Base-by-base conservation (phyloP, 1,140 invertebrate species). In the Drosophila aff. region DNA sequence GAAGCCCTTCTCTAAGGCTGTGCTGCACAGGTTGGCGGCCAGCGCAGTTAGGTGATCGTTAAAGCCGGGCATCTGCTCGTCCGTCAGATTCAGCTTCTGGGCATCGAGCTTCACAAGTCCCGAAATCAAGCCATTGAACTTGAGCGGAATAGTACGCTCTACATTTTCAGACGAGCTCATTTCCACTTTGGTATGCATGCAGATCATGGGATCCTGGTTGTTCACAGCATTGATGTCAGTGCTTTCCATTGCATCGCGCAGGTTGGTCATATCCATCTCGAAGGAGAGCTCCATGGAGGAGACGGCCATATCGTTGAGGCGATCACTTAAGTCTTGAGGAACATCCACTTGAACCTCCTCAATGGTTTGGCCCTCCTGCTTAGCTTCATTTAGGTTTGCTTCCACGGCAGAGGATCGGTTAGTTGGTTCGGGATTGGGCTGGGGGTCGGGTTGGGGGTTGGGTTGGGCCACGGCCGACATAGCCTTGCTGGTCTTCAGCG, bases 231-330 rank as follows among this genome's bases (percentile, higher is more conserved):
- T 28, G 1, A 40, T 9, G 2, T 23, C 67, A 43, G 40, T 33
- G 16, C 36, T 53, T 0, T 49, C 11, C 0, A 92, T 58, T 2
- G 80, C 90, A 28, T 86, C 80, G 1, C 53, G 64, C 8, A 92
- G 73, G 61, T 78, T 92, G 1, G 85, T 86, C 90, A 92, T 90
- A 36, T 92, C 82, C 90, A 92, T 92, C 43, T 92, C 90, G 15
- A 92, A 92, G 10, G 85, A 82, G 28, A 92, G 36, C 33, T 92
- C 65, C 90, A 92, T 92, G 2, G 90, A 92, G 2, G 90, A 58
- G 13, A 92, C 76, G 33, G 90, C 85, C 85, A 92, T 64, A 0
- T 90, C 80, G 28, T 65, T 74, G 1, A 92, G 57, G 1, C 76
- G 75, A 26, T 77, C 47, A 31, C 74, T 75, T 8, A 92, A 41